A percentile compares a stretch with the other conserved stretches of the same genome.
These are phyloP conservation scores for Dryobates pubescens DNA, from an alignment of 2,797 vertebrate genomes.

Conservation along the genomic window DNA sequence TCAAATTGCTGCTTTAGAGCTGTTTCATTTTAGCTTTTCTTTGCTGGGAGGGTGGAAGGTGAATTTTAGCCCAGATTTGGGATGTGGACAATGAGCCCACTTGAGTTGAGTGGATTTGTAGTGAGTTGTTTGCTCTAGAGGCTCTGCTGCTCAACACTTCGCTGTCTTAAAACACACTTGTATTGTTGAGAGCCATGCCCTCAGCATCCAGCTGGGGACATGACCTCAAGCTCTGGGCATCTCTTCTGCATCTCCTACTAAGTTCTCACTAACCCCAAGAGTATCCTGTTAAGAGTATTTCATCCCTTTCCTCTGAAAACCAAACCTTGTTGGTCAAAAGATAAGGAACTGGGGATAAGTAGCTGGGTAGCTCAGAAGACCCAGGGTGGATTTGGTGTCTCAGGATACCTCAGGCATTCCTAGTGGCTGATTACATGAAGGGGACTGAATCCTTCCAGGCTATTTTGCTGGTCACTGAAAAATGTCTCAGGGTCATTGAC, in stretches of 20 bases:
- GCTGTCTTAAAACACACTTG: not conserved
- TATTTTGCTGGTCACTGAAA: not conserved
- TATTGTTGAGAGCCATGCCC: not conserved
- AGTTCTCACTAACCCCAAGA: not conserved
- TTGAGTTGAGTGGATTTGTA: too few species aligned
- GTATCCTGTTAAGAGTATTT: not conserved
- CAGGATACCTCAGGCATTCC: rapidly evolving
- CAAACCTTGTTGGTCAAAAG: not conserved
- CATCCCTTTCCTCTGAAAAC: not conserved
- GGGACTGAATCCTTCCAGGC: not conserved
- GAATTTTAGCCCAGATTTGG: not conserved
- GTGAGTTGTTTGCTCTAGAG: not conserved
- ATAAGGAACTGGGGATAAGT: not conserved
- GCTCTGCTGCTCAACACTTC: not conserved
- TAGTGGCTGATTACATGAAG: not conserved
- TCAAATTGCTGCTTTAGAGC: not conserved
- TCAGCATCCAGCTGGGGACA: not conserved
- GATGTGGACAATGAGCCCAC: not conserved
- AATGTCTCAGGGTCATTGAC: not conserved
- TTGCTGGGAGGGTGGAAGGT: not conserved
- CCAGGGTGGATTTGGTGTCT: not conserved
- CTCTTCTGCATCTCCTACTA: not conserved
- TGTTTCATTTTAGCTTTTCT: not conserved
- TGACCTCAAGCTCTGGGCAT: not conserved
- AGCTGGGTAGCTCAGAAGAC: not conserved